These are phyloP conservation scores for Pristiophorus japonicus DNA, from an alignment of 2,113 vertebrate species.

Conservation along the genomic window DNA sequence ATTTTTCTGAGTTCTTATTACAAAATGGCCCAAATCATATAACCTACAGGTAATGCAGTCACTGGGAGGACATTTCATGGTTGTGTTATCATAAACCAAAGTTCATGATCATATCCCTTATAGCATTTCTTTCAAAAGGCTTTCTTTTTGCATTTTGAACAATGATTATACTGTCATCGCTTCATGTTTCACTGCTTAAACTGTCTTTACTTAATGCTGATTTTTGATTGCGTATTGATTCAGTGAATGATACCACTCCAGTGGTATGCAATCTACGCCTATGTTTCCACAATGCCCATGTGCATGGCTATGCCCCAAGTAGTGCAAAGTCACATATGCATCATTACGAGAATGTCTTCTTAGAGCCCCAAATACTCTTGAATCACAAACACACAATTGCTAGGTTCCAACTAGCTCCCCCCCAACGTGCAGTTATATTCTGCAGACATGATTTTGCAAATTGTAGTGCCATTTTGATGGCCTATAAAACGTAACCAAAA, in stretches of 20 bases:
- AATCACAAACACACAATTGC: background rate
- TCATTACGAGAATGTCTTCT: background rate
- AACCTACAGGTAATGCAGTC: background rate
- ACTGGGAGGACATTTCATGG: background rate
- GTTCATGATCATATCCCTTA: background rate
- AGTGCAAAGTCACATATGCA: background rate
- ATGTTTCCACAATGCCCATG: background rate
- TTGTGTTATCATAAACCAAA: background rate
- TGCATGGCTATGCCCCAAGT: background rate
- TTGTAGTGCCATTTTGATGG: background rate
- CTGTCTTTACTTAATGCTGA: slow-evolving; percentile 16
- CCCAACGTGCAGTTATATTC: background rate
- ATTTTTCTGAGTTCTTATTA: slow-evolving; percentile 1
- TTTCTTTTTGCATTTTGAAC: background rate
- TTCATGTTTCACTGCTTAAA: background rate
- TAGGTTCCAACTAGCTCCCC: background rate
- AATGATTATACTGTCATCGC: background rate
- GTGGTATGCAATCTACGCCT: background rate
- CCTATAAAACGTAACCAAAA: slow-evolving; percentile 18
- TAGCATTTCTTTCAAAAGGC: background rate
- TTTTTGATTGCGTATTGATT: slow-evolving; percentile 27
- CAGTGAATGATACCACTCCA: background rate
- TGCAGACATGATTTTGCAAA: background rate
- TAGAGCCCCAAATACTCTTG: background rate
- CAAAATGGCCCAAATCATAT: background rate